Base-by-base conservation (phyloP, 2,113 vertebrate genomes). In the Cheilinus undulatus region DNA sequence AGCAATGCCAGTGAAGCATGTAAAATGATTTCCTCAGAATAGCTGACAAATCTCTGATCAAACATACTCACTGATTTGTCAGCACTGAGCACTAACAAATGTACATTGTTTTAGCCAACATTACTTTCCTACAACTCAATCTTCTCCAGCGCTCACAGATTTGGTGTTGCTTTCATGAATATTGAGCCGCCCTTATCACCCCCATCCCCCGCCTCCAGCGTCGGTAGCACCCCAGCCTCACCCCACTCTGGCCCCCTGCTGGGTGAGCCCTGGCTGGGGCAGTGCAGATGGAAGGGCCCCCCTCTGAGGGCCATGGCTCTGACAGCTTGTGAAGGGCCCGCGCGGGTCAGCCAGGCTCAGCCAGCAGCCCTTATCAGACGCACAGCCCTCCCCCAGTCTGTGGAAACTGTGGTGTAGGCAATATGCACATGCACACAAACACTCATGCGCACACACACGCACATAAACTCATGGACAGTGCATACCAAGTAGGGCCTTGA, bases 271-370 rank as follows among this genome's bases (percentile, higher is more conserved):
- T 80, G 84, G 79, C 83, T 87, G 38, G 79, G 89, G 83, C 86
- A 78, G 76, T 83, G 73, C 86, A 89, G 90, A 92, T 90, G 87
- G 90, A 91, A 89, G 73, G 73, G 76, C 88, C 92, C 90, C 88
- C 88, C 92, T 91, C 88, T 84, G 88, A 92, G 89, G 89, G 92
- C 91, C 91, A 69, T 32, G 74, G 86, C 89, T 93, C 91, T 93
- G 93, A 93, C 93, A 94, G 93, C 89, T 92, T 93, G 91, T 91
- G 91, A 93, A 91, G 91, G 90, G 90, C 84, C 88, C 52, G 86
- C 53, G 64, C 82, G 91, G 91, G 91, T 92, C 92, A 87, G 88
- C 86, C 81, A 82, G 86, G 80, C 87, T 89, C 88, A 91, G 86
- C 85, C 77, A 89, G 84, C 85, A 89, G 80, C 85, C 86, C 91